phyloP scores from a whole-genome alignment of 1,140 invertebrate genomes.

The Anastrepha obliqua region DNA sequence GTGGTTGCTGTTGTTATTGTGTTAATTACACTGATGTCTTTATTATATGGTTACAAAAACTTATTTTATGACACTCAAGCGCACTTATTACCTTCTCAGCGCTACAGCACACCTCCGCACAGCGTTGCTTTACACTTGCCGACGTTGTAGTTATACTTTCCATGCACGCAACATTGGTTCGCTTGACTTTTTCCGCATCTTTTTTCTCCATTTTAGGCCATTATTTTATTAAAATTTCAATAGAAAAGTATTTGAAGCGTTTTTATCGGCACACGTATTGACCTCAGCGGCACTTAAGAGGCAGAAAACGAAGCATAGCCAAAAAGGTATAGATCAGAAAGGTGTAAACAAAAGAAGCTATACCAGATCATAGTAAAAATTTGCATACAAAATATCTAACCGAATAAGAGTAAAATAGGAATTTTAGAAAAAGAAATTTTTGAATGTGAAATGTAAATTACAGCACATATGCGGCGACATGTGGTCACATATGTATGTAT shows the following conservation, averaged over 20 bases:
- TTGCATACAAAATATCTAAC: neutral
- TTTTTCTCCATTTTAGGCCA: neutral
- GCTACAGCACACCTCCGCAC: neutral
- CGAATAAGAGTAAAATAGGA: neutral
- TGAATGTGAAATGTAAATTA: neutral
- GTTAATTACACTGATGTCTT: neutral
- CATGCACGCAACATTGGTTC: neutral
- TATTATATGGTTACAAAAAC: neutral
- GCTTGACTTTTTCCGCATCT: neutral
- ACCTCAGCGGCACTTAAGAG: no score
- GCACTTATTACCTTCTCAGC: neutral
- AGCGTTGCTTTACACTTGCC: neutral
- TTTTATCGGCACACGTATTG: no score
- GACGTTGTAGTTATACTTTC: neutral
- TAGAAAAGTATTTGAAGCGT: no score
- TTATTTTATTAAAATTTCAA: no score
- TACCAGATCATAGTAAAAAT: neutral
- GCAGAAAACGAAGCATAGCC: no score
- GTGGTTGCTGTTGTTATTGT: neutral
- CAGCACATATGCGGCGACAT: neutral
- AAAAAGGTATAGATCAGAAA: no score
- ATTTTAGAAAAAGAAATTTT: slow-evolving; percentile 18
- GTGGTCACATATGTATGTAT: no score
- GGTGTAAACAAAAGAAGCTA: no score
- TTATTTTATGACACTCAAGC: neutral